Evolutionary conservation across 2,888 invertebrate species (phyloP).

Genomic region (Drosophila sordidula): DNA sequence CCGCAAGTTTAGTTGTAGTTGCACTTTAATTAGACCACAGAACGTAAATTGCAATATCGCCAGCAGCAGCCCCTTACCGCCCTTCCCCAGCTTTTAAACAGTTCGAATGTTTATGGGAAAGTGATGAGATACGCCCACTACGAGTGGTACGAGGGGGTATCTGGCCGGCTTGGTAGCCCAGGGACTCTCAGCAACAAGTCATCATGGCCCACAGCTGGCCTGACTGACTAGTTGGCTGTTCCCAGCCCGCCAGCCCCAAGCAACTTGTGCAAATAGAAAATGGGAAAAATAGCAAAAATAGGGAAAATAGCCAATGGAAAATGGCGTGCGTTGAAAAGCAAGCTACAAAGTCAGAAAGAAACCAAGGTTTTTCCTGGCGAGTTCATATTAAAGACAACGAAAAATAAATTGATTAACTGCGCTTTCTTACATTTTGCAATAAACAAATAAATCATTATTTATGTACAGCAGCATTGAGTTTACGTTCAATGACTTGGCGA

Average conservation of each 20-base stretch:
- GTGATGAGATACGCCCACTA: conserved; percentile 71
- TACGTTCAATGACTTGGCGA: conserved; percentile 73
- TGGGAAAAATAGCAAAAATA: conserved; percentile 40
- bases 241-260: conserved; percentile 14
- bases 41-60: conserved; percentile 81
- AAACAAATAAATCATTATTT: conserved; percentile 82
- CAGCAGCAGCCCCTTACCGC: conserved; percentile 14
- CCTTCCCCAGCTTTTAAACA: conserved; percentile 13
- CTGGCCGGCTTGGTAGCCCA: conserved; percentile 2
- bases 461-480: conserved; percentile 50
- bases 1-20: conserved; percentile 75
- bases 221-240: conserved; percentile 6
- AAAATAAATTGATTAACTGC: conserved; percentile 74
- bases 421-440: conserved; percentile 67
- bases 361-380: conserved; percentile 58
- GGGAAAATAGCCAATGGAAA: conserved; percentile 47
- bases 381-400: conserved; percentile 49
- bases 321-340: conserved; percentile 55
- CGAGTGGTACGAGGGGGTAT: conserved; percentile 5
- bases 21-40: conserved; percentile 80
- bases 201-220: conserved; percentile 61
- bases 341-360: conserved; percentile 25
- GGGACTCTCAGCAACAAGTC: conserved; percentile 69
- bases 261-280: conserved; percentile 63
- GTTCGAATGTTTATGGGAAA: conserved; percentile 75